phyloP scores from a whole-genome alignment of 1,140 invertebrate genomes.

The Tetramorium parvispinum region DNA sequence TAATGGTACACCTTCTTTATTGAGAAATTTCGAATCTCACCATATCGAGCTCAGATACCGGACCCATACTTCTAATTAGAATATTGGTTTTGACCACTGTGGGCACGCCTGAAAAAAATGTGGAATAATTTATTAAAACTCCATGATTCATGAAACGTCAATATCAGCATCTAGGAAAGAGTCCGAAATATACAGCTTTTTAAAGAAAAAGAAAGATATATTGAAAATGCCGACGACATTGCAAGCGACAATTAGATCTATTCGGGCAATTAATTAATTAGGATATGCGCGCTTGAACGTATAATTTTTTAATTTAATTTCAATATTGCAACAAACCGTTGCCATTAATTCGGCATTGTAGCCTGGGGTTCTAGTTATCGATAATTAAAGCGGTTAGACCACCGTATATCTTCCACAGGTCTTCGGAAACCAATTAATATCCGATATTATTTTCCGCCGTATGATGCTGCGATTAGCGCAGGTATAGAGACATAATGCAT shows the following conservation, averaged over 20 bases:
- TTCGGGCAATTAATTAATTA: constrained; percentile 1
- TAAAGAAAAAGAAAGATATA: background rate
- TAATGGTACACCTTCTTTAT: background rate
- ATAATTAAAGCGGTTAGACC: constrained; percentile 20
- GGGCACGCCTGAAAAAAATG: constrained; percentile 89
- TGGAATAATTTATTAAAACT: background rate
- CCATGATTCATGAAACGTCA: constrained; percentile 21
- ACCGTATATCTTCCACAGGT: background rate
- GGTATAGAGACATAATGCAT: background rate
- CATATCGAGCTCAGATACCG: constrained; percentile 98
- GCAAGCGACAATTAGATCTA: too few species aligned
- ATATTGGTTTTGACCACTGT: constrained; percentile 97
- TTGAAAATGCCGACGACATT: too few species aligned
- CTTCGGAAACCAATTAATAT: constrained; percentile 31
- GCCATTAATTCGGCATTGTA: constrained; percentile 3
- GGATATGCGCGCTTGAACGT: background rate
- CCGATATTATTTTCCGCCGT: constrained; percentile 30
- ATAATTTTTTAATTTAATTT: background rate
- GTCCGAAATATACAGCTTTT: constrained; percentile 6
- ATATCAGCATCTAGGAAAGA: background rate
- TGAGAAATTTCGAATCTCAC: constrained; percentile 85
- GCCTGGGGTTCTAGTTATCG: background rate
- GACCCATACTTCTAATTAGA: constrained; percentile 97
- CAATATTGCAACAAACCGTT: background rate
- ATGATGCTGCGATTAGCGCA: constrained; percentile 5